phyloP scores from a whole-genome alignment of 2,888 invertebrate genomes.

The Erpobdella octoculata region DNA sequence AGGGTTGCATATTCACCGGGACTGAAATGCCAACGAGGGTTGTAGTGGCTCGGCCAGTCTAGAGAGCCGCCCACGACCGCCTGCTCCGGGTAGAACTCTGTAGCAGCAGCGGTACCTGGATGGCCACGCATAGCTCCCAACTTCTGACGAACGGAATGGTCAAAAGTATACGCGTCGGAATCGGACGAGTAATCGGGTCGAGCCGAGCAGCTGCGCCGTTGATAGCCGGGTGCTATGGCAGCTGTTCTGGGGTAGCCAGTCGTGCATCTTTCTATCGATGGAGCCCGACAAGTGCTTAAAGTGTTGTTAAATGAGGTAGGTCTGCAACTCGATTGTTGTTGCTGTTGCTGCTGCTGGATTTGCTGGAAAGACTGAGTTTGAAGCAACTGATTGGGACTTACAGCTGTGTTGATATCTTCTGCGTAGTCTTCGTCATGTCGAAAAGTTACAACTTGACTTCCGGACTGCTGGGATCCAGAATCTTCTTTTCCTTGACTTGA shows the following conservation, averaged over 20 bases:
- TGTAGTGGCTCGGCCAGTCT: conserved; percentile 27
- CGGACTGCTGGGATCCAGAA: not conserved
- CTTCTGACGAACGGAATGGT: conserved; percentile 17
- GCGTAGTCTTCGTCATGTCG: conserved; percentile 19
- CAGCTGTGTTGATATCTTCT: conserved; percentile 14
- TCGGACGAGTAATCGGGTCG: conserved; percentile 37
- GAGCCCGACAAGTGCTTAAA: conserved; percentile 19
- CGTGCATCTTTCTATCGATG: conserved; percentile 20
- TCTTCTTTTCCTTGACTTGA: conserved; percentile 15
- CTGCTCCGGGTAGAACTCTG: conserved; percentile 22
- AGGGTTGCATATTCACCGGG: conserved; percentile 29
- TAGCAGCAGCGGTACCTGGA: not conserved
- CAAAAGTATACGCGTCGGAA: conserved; percentile 33
- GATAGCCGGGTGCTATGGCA: not conserved
- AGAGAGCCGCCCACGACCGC: not conserved
- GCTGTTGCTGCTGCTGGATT: conserved; percentile 40
- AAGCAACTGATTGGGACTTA: conserved; percentile 11
- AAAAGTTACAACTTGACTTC: conserved; percentile 3
- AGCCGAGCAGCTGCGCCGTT: conserved; percentile 21
- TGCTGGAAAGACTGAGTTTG: conserved; percentile 21
- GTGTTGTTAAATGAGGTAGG: conserved; percentile 25
- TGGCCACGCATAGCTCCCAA: not conserved
- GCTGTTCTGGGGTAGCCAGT: conserved; percentile 15
- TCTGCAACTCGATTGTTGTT: conserved; percentile 39
- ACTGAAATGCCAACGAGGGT: conserved; percentile 26